Evolutionary conservation across 2,797 vertebrate species (phyloP), one percentile per base, ranked within the genome.

Genomic region (Sphenodon punctatus): DNA sequence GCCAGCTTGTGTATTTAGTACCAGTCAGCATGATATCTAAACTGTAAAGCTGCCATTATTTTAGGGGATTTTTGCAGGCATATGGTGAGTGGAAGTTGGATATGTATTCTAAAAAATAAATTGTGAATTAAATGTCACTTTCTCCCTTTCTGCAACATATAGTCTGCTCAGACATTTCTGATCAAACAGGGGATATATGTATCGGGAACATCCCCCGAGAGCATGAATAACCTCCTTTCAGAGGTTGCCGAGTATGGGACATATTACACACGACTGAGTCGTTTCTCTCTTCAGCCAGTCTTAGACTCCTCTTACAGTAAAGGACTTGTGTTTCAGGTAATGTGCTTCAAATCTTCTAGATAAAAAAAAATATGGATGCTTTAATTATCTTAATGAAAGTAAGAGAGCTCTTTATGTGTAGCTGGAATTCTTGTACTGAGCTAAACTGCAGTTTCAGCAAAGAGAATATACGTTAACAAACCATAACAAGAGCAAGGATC

Each of bases 301-400:
- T 94, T 97, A 89, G 94, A 95, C 74, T 84, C 95, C 16, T 90
- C 91, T 0, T 94, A 95, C 45, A 96, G 96, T 91, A 97, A 96
- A 89, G 98, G 98, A 61, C 97, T 99, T 4, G 98, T 99, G 59
- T 99, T 99, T 91, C 99, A 99, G 98, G 98, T 99, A 87, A 83
- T 59, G 12, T 7, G 23, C 2, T 6, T 61, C 17, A 51, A 43
- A 20, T 53, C 51, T 67, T 22, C n/a, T n/a, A n/a, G n/a, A n/a
- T n/a, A n/a, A n/a, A n/a, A n/a, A n/a, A n/a, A n/a, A n/a, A n/a
- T n/a, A n/a, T n/a, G n/a, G n/a, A n/a, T 53, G 17, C 3, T 2
- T 6, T 60, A n/a, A 0, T 78, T 78, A 5, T 53, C 13, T 53
- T 45, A 38, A 43, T 27, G 69, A 15, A 41, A 53, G 27, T 72